Conservation (phyloP, 2,113 vertebrate species). For the Calyptommatus sinebrachiatus region DNA sequence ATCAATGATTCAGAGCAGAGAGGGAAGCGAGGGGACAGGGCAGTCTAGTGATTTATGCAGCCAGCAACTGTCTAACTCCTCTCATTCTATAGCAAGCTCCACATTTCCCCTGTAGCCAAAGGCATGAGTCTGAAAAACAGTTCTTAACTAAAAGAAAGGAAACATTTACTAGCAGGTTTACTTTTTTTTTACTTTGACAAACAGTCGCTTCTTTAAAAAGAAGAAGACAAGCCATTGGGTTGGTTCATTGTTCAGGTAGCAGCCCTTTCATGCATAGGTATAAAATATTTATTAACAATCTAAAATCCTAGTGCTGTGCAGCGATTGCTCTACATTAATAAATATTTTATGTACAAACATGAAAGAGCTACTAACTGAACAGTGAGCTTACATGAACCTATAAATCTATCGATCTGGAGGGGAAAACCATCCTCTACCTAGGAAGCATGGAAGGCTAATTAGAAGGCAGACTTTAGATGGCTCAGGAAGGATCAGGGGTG, state of each 20-base stretch:
- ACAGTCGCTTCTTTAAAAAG: neutral
- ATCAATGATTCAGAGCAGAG: conserved; percentile 6
- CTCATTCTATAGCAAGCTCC: neutral
- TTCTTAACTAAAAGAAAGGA: neutral
- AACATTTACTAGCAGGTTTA: neutral
- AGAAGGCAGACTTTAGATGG: neutral
- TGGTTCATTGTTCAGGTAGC: neutral
- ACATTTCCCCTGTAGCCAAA: neutral
- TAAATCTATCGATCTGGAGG: neutral
- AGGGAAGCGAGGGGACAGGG: conserved; percentile 15
- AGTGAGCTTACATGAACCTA: conserved; percentile 1
- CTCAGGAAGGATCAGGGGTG: neutral
- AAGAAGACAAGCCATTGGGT: neutral
- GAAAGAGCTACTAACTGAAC: conserved; percentile 11
- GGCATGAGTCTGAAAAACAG: neutral
- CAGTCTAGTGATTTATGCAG: neutral
- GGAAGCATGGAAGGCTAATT: neutral
- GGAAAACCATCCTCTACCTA: neutral
- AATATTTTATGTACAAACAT: conserved; percentile 23
- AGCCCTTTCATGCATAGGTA: neutral
- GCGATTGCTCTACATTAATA: conserved; percentile 13
- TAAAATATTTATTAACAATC: conserved; percentile 25
- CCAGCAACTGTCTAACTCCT: neutral
- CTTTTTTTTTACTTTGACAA: neutral
- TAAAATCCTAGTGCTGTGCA: conserved; percentile 19